Evolutionary conservation across 2,797 vertebrate species (phyloP), one percentile per base, ranked within the genome.

Genomic region (Odontamblyopus rebecca): DNA sequence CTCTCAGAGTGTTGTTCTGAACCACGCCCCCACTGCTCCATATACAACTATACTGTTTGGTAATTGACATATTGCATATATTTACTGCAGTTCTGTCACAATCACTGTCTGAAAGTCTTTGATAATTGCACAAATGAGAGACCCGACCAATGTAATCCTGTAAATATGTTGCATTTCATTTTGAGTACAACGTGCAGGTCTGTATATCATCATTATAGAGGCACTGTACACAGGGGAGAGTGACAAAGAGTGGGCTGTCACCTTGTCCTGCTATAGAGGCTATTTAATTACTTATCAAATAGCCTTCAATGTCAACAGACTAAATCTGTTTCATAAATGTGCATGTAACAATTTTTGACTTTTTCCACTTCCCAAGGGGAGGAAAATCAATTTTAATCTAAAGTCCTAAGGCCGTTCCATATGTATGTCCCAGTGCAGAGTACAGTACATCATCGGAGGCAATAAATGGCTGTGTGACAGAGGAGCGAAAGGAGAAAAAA

Each of bases 241-340:
- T 92, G 94, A 95, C 85, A 90, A 88, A 88, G 95, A 94, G 92
- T 94, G 96, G 95, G 94, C 94, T 94, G 95, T 97, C 96, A 97
- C 95, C 96, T 96, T 96, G 95, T 95, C 96, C 93, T 93, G 91
- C 92, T 62, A 94, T 94, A 95, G 94, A 94, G 93, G 92, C 94
- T 94, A 96, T 96, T 96, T 96, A 98, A 98, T 98, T 97, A 97
- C 95, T 95, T 96, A 97, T 97, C 96, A 98, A 98, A 96, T 92
- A 94, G 95, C 94, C 93, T 91, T 96, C 95, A 95, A 96, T 96
- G 95, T 96, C 96, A 96, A 97, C 94, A 94, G 94, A 95, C 94
- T 95, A 95, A 96, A 96, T 96, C 95, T 94, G 94, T 95, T 97
- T 95, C 94, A 95, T 95, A 96, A 97, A 97, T 96, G 96, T 96